Evolutionary conservation across 2,113 vertebrate species (phyloP), one percentile per base, ranked within the genome.

Genomic region (Andinoacara biseriatus): DNA sequence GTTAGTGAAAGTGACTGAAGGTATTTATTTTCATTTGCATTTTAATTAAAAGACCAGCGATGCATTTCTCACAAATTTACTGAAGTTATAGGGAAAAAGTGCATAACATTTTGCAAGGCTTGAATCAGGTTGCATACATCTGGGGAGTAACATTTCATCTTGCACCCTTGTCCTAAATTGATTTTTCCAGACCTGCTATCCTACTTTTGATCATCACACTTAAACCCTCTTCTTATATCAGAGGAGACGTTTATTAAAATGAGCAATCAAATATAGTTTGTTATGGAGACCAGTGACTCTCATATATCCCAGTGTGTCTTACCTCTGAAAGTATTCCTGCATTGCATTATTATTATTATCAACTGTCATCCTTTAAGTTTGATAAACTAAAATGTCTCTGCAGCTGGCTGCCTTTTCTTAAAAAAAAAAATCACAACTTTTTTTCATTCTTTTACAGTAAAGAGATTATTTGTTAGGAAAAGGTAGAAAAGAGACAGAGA

Each of bases 401-500:
- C 46, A 54, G 67, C 31, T 33, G 49, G 10, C 10, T 54, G 26
- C 10, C 1, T 17, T 17, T 49, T 38, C 15, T 7, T 10, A n/a
- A n/a, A 14, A 40, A 9, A 0, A 11, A 17, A 69, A 69, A 4
- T 43, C 40, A 14, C 1, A 0, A 69, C 65, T 69, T 69, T 69
- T 49, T 52, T 56, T 33, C 46, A 33, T 52, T 69, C 26, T 72
- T 33, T 72, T 72, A 54, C 46, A 33, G 46, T 72, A 26, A 72
- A 61, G 72, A 62, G 87, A 81, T 67, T 22, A 54, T 61, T 72
- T 82, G 63, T 77, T 76, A 2, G 62, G 76, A 81, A 78, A 86
- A 86, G 85, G 76, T 76, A 46, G 65, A 89, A 88, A 82, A 82
- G 10, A 84, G 69, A 74, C 26, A 3, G 72, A 87, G 81, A 67